These are phyloP conservation scores for Apamea monoglypha DNA, from an alignment of 2,888 invertebrate genomes.

Conservation along the genomic window DNA sequence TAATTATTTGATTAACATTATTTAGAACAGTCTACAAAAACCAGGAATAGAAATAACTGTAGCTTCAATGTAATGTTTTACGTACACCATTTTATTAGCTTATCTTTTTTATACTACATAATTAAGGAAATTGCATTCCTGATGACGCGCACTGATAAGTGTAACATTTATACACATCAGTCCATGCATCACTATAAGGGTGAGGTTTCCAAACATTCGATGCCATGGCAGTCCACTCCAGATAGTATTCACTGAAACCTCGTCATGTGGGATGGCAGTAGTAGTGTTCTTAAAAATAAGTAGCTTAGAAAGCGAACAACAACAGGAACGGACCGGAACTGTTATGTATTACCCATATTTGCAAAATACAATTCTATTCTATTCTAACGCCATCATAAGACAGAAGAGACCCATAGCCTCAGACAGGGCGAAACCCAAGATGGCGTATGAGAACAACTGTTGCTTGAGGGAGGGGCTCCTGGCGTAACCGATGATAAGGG, in stretches of 20 bases:
- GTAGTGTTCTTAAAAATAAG: conserved; percentile 89
- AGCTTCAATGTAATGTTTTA: conserved; percentile 82
- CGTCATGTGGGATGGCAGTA: conserved; percentile 88
- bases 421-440: conserved; percentile 99
- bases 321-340: too few species aligned
- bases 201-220: conserved; percentile 88
- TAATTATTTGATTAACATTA: conserved; percentile 79
- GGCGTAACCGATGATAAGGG: conserved; percentile 98
- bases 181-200: conserved; percentile 89
- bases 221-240: conserved; percentile 90
- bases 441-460: conserved; percentile 99
- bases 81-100: conserved; percentile 89
- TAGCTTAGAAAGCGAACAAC: conserved; percentile 98
- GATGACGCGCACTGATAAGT: conserved; percentile 86
- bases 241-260: conserved; percentile 89
- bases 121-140: conserved; percentile 90
- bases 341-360: too few species aligned
- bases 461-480: conserved; percentile 99
- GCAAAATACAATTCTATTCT: too few species aligned
- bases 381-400: conserved; percentile 99
- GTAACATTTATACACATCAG: conserved; percentile 87
- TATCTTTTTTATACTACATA: conserved; percentile 87
- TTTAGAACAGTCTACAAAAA: conserved; percentile 86
- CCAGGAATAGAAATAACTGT: conserved; percentile 88
- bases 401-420: conserved; percentile 99